These are phyloP conservation scores for Apodemus agrarius DNA, from an alignment of 2,797 vertebrate species.

Conservation along the genomic window DNA sequence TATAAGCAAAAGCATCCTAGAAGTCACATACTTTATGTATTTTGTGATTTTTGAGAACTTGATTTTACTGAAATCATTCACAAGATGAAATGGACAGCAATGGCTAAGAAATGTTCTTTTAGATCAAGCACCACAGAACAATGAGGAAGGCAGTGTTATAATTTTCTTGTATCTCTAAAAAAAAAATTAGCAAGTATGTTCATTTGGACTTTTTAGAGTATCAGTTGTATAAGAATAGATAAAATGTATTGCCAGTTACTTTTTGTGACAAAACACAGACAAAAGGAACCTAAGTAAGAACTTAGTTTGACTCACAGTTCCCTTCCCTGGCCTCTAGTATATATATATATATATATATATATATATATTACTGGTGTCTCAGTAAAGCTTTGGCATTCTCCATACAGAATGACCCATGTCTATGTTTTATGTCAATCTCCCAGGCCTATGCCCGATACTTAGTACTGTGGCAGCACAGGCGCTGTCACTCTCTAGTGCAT, in stretches of 20 bases:
- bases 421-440: too few species aligned
- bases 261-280: neutral
- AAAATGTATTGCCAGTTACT: neutral
- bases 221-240: constrained; percentile 82
- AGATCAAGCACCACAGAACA: constrained; percentile 98
- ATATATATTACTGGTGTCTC: too few species aligned
- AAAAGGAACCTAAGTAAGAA: neutral
- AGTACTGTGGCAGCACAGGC: too few species aligned
- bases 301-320: too few species aligned
- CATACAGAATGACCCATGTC: too few species aligned
- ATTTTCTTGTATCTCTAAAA: constrained; percentile 98
- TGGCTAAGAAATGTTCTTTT: constrained; percentile 97
- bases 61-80: constrained; percentile 87
- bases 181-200: constrained; percentile 98
- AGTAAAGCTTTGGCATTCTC: too few species aligned
- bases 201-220: constrained; percentile 98
- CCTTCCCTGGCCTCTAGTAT: too few species aligned
- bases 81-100: constrained; percentile 93
- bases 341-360: too few species aligned
- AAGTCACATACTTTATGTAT: constrained; percentile 95
- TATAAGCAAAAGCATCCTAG: constrained; percentile 97
- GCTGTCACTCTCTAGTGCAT: too few species aligned
- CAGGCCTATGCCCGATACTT: too few species aligned
- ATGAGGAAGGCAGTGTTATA: constrained; percentile 98
- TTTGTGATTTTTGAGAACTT: constrained; percentile 97